Percentiles rank a stretch among this genome's conserved stretches.
phyloP scores from a whole-genome alignment of 2,797 vertebrate species.

The Oreochromis grahami region DNA sequence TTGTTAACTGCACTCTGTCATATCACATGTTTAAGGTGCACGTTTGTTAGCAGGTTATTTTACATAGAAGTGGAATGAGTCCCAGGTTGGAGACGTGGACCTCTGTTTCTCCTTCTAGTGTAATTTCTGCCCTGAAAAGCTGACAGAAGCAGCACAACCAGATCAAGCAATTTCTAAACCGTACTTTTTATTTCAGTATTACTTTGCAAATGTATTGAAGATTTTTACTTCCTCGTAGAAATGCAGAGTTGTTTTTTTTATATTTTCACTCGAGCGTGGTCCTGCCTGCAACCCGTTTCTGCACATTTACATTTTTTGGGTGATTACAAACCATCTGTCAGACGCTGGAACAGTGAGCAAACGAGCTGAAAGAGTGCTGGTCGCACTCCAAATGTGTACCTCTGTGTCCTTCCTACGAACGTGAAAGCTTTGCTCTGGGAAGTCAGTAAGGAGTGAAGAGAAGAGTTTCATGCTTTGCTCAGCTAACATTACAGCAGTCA shows the following conservation, averaged over 20 bases:
- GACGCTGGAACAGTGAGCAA: not conserved
- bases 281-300: not conserved
- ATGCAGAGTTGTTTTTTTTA: too few relatives aligned
- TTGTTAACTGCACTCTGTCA: not conserved
- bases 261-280: too few relatives aligned
- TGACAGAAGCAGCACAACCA: too few relatives aligned
- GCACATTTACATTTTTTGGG: not conserved
- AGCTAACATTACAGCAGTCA: accelerated
- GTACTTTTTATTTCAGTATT: not conserved
- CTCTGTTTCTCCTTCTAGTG: not conserved
- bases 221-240: not conserved
- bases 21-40: not conserved
- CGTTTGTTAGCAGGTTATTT: not conserved
- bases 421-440: not conserved
- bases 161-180: not conserved
- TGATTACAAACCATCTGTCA: not conserved
- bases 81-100: not conserved
- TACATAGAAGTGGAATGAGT: not conserved
- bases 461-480: not conserved
- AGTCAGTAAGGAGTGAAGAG: not conserved
- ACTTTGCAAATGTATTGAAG: not conserved
- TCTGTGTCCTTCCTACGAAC: not conserved
- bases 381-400: not conserved
- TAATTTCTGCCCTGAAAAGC: not conserved
- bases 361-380: not conserved